Percentiles rank a stretch among this genome's conserved stretches.
Evolutionary conservation across 2,797 vertebrate genomes (phyloP).

Genomic region (Urosaurus nigricauda): DNA sequence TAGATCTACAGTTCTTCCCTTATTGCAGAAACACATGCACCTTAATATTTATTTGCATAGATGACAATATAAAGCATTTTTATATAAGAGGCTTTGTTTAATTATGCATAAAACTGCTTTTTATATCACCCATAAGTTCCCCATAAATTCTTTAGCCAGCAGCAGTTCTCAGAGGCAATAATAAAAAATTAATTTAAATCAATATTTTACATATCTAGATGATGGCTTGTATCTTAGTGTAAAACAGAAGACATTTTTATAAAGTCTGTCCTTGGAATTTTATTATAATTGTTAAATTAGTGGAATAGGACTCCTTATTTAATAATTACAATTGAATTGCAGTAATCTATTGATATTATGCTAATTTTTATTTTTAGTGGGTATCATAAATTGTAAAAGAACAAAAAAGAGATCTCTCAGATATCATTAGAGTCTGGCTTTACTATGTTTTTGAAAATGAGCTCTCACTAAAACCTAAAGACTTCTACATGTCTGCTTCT

Average conservation of each 20-base stretch:
- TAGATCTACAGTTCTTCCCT: background rate
- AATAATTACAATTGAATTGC: background rate
- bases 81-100: background rate
- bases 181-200: conserved; percentile 14
- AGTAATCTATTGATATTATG: conserved; percentile 22
- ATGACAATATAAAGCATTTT: conserved; percentile 15
- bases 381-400: conserved; percentile 31
- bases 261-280: background rate
- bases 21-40: no score
- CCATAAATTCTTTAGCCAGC: background rate
- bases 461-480: conserved; percentile 50
- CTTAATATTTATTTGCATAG: conserved; percentile 15
- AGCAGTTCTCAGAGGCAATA: conserved; percentile 15
- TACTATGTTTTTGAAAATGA: conserved; percentile 26
- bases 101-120: background rate
- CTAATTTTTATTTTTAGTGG: conserved; percentile 47
- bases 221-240: accelerated
- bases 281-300: background rate
- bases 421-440: background rate
- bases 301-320: conserved; percentile 17
- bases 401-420: conserved; percentile 44
- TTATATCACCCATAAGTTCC: conserved; percentile 9
- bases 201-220: conserved; percentile 16
- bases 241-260: conserved; percentile 13
- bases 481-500: conserved; percentile 35